phyloP scores from a whole-genome alignment of 53 echinoderm and acorn worm species.

The Mesocentrotus franciscanus region DNA sequence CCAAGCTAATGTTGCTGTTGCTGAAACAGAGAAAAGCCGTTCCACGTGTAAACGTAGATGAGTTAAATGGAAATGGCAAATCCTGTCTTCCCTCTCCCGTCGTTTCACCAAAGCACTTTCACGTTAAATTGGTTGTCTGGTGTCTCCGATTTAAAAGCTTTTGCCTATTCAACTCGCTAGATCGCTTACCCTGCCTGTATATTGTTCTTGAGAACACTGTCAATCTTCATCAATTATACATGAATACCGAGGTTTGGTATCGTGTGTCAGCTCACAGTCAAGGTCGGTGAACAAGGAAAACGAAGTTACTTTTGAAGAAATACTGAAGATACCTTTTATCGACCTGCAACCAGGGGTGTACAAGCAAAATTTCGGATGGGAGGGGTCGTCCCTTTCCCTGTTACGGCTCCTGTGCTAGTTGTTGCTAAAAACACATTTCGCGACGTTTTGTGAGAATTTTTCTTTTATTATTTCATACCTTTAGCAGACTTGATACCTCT shows the following conservation, averaged over 20 bases:
- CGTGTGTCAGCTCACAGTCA: not conserved
- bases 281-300: not conserved
- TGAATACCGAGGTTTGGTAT: not conserved
- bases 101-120: not conserved
- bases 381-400: no score
- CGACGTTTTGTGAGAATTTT: no score
- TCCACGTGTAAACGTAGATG: not conserved
- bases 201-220: not conserved
- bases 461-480: no score
- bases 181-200: not conserved
- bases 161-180: not conserved
- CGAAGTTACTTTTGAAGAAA: not conserved
- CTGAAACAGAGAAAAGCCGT: not conserved
- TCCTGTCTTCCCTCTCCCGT: not conserved
- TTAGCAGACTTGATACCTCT: no score
- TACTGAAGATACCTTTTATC: not conserved
- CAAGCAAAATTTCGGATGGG: no score
- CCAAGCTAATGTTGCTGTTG: not conserved
- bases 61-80: not conserved
- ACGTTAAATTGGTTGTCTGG: not conserved
- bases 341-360: no score
- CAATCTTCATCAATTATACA: not conserved
- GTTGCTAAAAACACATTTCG: no score
- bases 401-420: no score
- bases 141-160: conserved; percentile 3